Conservation (phyloP, 2,888 invertebrate genomes). For the Steromphala cineraria region DNA sequence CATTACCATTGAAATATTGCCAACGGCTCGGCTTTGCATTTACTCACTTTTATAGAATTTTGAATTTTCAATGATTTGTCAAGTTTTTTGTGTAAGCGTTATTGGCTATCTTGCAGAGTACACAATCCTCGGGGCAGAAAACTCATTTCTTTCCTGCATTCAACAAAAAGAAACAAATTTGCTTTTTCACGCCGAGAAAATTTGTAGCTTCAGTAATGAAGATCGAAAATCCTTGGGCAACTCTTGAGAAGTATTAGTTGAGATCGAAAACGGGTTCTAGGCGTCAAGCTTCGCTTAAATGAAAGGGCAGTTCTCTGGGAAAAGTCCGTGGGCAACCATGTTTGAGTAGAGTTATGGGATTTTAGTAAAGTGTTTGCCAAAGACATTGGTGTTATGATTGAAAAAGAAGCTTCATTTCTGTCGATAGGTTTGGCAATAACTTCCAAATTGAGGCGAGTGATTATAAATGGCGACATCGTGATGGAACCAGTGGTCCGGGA, state of each 20-base stretch:
- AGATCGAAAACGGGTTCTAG: not conserved
- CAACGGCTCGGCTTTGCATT: too few species aligned
- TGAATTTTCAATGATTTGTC: too few species aligned
- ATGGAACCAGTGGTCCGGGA: not conserved
- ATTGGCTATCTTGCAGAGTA: not conserved
- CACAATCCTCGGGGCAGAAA: not conserved
- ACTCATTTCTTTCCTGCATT: not conserved
- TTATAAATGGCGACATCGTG: not conserved
- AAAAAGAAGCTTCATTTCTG: not conserved
- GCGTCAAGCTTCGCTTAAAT: not conserved
- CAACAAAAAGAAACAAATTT: conserved; percentile 8
- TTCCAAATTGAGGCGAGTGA: not conserved
- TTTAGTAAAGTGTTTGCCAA: not conserved
- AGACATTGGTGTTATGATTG: not conserved
- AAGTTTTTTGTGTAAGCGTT: too few species aligned
- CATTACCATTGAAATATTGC: too few species aligned
- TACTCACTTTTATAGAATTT: too few species aligned
- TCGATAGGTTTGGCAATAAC: not conserved
- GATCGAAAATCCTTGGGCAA: not conserved
- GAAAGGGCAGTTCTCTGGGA: not conserved
- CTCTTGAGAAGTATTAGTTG: not conserved
- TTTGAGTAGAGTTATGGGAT: not conserved
- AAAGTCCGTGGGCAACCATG: not conserved
- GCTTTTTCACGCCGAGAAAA: not conserved
- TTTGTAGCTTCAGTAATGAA: not conserved